phyloP scores from a whole-genome alignment of 2,797 vertebrate species.

The Liparis tanakae region DNA sequence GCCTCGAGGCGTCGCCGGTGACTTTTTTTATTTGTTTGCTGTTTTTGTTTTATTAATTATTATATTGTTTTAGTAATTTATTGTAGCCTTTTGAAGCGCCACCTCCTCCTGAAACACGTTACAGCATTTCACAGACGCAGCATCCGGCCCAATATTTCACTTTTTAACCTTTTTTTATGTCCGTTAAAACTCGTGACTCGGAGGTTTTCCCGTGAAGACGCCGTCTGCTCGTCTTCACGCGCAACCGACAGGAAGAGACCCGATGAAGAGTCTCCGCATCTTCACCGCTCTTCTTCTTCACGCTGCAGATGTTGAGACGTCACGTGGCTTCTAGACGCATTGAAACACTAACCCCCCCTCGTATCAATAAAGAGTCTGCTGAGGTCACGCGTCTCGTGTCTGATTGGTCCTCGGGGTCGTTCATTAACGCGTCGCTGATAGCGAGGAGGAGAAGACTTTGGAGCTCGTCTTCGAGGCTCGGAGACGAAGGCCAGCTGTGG shows the following conservation, averaged over 20 bases:
- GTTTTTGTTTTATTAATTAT: conserved; percentile 1
- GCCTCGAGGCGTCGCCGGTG: conserved; percentile 17
- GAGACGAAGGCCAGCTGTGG: neutral
- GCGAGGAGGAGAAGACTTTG: neutral
- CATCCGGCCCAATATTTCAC: conserved; percentile 67
- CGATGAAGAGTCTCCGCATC: conserved; percentile 43
- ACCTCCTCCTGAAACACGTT: conserved; percentile 50
- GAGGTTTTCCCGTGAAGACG: conserved; percentile 14
- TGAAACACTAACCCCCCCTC: neutral
- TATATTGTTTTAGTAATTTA: conserved; percentile 86
- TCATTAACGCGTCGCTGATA: neutral
- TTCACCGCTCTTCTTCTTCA: conserved; percentile 19
- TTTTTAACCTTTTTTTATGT: conserved; percentile 8
- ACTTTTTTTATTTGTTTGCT: conserved; percentile 40
- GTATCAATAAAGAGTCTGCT: neutral
- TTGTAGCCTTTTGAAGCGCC: conserved; percentile 87
- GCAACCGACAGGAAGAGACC: neutral
- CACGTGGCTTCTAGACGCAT: neutral
- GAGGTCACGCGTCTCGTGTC: neutral
- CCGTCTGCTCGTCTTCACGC: conserved; percentile 4
- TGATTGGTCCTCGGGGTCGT: neutral
- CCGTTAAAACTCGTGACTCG: conserved; percentile 65
- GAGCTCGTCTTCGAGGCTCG: neutral
- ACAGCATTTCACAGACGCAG: conserved; percentile 51
- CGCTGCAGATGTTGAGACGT: conserved; percentile 40